phyloP scores from a whole-genome alignment of 1,140 invertebrate species.

The Maconellicoccus hirsutus region DNA sequence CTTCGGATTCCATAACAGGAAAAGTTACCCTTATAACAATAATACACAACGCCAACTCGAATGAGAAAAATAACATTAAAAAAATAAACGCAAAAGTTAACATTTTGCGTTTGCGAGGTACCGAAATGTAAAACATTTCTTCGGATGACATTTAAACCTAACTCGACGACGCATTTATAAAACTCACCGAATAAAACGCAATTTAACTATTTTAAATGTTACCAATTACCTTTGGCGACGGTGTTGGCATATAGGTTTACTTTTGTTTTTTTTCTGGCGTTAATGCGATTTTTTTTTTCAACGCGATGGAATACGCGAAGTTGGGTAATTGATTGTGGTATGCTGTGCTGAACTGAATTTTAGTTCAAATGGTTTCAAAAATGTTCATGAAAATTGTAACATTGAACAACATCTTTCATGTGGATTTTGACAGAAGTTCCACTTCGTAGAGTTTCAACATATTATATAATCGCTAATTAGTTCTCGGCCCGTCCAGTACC shows the following conservation, averaged over 20 bases:
- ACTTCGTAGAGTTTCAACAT: too few species aligned
- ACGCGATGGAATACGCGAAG: not conserved
- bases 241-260: not conserved
- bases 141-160: not conserved
- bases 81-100: not conserved
- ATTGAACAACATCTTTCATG: too few species aligned
- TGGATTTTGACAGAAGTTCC: too few species aligned
- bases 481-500: too few species aligned
- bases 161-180: not conserved
- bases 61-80: not conserved
- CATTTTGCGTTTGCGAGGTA: not conserved
- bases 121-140: slow-evolving; percentile 4
- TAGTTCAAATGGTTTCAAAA: too few species aligned
- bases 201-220: not conserved
- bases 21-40: not conserved
- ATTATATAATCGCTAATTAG: too few species aligned
- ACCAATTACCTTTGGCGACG: not conserved
- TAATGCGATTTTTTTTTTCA: not conserved
- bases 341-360: too few species aligned
- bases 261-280: slow-evolving; percentile 2
- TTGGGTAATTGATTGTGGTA: not conserved
- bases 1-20: too few species aligned
- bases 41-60: slow-evolving; percentile 7
- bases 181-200: not conserved
- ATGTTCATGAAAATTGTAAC: too few species aligned